Evolutionary conservation across 2,113 vertebrate species (phyloP).

Genomic region (Columba livia): DNA sequence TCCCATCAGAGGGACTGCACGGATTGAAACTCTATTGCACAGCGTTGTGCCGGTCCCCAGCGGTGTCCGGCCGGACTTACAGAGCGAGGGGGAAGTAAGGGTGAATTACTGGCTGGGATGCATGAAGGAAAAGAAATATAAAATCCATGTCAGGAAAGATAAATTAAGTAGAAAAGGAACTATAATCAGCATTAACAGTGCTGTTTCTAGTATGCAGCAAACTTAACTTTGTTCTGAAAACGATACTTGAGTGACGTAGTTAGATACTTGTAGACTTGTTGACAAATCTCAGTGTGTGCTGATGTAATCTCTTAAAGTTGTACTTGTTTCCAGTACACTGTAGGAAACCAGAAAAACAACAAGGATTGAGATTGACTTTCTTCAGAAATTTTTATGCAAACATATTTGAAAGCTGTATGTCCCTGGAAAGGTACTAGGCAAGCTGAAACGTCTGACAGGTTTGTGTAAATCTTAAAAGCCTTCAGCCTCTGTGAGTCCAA

Average conservation of each 20-base stretch:
- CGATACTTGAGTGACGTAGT: rapidly evolving
- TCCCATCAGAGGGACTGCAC: rapidly evolving
- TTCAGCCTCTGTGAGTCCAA: not conserved
- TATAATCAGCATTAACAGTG: rapidly evolving
- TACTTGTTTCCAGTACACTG: not conserved
- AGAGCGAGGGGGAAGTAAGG: not conserved
- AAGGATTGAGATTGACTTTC: not conserved
- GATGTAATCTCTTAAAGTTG: not conserved
- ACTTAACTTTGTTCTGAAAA: not conserved
- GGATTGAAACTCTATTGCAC: not conserved
- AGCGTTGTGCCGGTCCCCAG: rapidly evolving
- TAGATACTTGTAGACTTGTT: not conserved
- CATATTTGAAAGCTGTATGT: not conserved
- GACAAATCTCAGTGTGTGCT: not conserved
- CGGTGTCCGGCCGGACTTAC: rapidly evolving
- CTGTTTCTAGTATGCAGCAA: not conserved
- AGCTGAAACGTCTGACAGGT: not conserved
- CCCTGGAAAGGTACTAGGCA: not conserved
- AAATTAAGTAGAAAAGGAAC: not conserved
- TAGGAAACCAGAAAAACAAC: not conserved
- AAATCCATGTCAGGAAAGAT: too few species aligned
- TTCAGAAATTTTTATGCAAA: not conserved
- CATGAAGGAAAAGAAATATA: not conserved
- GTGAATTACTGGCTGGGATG: rapidly evolving
- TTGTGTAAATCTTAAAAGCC: not conserved